A percentile compares a stretch with the other conserved stretches of the same genome.
phyloP scores from a whole-genome alignment of 37 sponge, comb jelly and placozoan genomes.

The Haliclona indistincta region DNA sequence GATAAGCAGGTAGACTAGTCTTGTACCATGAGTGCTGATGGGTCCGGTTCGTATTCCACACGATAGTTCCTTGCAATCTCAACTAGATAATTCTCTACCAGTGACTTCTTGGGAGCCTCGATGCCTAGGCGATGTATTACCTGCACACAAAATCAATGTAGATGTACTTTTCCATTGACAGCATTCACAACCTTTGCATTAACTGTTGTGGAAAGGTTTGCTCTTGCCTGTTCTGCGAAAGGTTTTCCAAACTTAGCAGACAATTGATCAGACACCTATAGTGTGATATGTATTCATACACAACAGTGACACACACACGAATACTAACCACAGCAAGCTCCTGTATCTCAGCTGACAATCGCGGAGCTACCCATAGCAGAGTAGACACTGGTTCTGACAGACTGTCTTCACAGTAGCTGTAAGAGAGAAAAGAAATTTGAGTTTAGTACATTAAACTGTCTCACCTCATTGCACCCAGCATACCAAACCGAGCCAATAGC shows the following conservation, averaged over 20 bases:
- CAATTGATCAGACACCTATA: constrained; percentile 81
- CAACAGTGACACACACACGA: constrained; percentile 13
- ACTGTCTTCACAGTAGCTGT: constrained; percentile 94
- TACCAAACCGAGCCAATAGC: constrained; percentile 96
- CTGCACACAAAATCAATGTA: constrained; percentile 14
- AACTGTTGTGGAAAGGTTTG: constrained; percentile 82
- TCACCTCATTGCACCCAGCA: constrained; percentile 86
- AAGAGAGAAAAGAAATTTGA: not conserved
- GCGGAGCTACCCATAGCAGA: constrained; percentile 94
- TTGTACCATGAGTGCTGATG: constrained; percentile 74
- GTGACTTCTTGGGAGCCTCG: constrained; percentile 74
- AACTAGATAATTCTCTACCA: constrained; percentile 96
- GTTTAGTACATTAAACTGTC: not conserved
- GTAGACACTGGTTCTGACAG: constrained; percentile 88
- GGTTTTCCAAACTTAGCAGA: constrained; percentile 91
- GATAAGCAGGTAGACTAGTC: not conserved
- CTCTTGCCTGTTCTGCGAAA: constrained; percentile 90
- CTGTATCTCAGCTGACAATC: constrained; percentile 88
- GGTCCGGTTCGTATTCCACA: constrained; percentile 88
- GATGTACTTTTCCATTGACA: not conserved
- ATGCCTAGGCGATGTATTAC: constrained; percentile 92
- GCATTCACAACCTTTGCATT: constrained; percentile 74
- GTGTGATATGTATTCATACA: not conserved
- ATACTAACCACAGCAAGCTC: constrained; percentile 68
- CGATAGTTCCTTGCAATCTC: constrained; percentile 96